These are phyloP conservation scores for Chelon labrosus DNA, from an alignment of 2,797 vertebrate species.

Conservation along the genomic window DNA sequence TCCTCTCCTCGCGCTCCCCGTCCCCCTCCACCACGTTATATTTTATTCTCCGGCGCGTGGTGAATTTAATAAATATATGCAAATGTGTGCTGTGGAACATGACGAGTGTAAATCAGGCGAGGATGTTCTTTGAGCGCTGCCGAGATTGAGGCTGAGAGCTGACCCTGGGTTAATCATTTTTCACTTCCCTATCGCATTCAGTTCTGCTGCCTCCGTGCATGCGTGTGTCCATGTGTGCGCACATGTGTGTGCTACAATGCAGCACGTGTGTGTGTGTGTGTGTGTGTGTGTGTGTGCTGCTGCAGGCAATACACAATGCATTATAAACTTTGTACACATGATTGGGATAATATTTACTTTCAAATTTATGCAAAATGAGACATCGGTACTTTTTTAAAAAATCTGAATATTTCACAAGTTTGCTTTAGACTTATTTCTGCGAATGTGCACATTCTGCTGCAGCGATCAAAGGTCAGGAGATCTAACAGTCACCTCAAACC, in stretches of 20 bases:
- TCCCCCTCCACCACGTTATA: slow-evolving; percentile 76
- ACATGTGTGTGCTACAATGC: slow-evolving; percentile 12
- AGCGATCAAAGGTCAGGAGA: slow-evolving; percentile 37
- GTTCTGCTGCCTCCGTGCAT: slow-evolving; percentile 78
- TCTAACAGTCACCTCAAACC: slow-evolving; percentile 13
- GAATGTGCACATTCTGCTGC: slow-evolving; percentile 52
- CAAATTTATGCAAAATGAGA: slow-evolving; percentile 60
- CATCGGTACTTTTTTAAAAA: slow-evolving; percentile 14
- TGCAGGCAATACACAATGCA: slow-evolving; percentile 58
- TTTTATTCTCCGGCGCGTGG: slow-evolving; percentile 87
- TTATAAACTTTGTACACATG: slow-evolving; percentile 68
- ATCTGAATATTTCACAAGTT: slow-evolving; percentile 50
- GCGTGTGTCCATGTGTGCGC: slow-evolving; percentile 41
- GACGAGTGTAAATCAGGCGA: slow-evolving; percentile 89
- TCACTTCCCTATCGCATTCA: slow-evolving; percentile 91
- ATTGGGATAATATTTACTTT: slow-evolving; percentile 68
- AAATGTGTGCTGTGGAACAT: slow-evolving; percentile 90
- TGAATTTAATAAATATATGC: slow-evolving; percentile 92
- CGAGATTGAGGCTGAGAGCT: slow-evolving; percentile 90
- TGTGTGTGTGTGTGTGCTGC: slow-evolving; percentile 39
- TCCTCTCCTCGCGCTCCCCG: slow-evolving; percentile 52
- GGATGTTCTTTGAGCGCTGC: slow-evolving; percentile 88
- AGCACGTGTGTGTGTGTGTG: slow-evolving; percentile 35
- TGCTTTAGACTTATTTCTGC: slow-evolving; percentile 45
- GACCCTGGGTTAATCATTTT: slow-evolving; percentile 90